A percentile compares a stretch with the other conserved stretches of the same genome.
Conservation (phyloP, 2,797 vertebrate species). For the Oryzias sinensis region DNA sequence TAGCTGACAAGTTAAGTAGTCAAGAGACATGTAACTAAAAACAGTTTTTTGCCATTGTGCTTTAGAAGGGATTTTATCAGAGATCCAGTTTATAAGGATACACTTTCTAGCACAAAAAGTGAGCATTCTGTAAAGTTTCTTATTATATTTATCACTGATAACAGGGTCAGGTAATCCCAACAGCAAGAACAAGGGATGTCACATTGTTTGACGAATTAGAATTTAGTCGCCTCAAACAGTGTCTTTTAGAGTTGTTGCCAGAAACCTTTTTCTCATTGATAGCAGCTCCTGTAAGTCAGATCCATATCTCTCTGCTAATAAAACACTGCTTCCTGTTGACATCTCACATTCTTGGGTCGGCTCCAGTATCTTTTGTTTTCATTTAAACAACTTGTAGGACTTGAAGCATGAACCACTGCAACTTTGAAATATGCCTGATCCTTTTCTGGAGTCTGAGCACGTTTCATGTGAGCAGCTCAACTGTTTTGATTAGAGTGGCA, state of each 20-base stretch:
- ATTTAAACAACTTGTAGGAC: constrained; percentile 29
- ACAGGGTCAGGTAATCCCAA: too few species aligned
- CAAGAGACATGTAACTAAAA: too few species aligned
- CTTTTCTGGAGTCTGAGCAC: constrained; percentile 49
- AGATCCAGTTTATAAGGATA: too few species aligned
- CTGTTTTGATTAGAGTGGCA: constrained; percentile 59
- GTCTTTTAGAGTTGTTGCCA: constrained; percentile 55
- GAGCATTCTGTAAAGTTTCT: too few species aligned
- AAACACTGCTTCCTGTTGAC: constrained; percentile 30
- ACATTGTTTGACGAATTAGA: constrained; percentile 43
- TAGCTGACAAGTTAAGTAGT: too few species aligned
- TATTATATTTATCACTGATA: too few species aligned
- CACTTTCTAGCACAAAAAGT: too few species aligned
- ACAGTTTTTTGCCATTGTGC: too few species aligned
- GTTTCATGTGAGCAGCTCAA: constrained; percentile 28
- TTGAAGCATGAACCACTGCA: constrained; percentile 22
- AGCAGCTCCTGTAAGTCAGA: constrained; percentile 53
- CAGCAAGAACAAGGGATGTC: too few species aligned
- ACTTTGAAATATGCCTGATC: constrained; percentile 23
- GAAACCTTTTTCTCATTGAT: constrained; percentile 51
- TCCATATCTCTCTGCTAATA: constrained; percentile 40
- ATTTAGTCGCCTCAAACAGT: constrained; percentile 64
- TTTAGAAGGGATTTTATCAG: too few species aligned
- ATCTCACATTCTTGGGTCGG: constrained; percentile 36
- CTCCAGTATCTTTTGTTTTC: constrained; percentile 38